Conservation (phyloP, 2,797 vertebrate species). For the Paratrypauchen microcephalus region DNA sequence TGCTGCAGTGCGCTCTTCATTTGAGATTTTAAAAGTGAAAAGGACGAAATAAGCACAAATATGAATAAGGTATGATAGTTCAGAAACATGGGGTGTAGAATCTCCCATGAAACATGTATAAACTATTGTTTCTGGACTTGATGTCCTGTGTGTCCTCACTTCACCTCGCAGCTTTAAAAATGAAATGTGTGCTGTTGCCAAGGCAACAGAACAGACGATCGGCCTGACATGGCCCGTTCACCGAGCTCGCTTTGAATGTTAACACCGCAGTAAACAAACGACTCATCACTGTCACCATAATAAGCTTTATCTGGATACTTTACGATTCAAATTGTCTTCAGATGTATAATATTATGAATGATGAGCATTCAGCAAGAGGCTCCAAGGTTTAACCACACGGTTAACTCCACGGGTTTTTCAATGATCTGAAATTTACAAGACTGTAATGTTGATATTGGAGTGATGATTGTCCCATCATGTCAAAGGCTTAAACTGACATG, state of each 20-base stretch:
- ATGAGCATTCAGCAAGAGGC: no score
- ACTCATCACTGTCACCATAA: slow-evolving; percentile 1
- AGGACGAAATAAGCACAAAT: slow-evolving; percentile 23
- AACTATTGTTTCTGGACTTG: slow-evolving; percentile 5
- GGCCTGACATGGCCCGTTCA: slow-evolving; percentile 3
- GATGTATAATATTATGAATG: not conserved
- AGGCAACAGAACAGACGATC: slow-evolving; percentile 8
- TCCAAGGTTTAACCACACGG: no score
- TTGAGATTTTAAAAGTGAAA: not conserved
- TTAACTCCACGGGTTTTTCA: not conserved
- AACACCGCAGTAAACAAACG: slow-evolving; percentile 11
- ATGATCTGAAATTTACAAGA: not conserved
- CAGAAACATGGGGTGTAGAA: not conserved
- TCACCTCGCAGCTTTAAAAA: slow-evolving; percentile 12
- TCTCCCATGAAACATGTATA: not conserved
- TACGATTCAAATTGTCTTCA: slow-evolving; percentile 4
- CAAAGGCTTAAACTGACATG: slow-evolving; percentile 38
- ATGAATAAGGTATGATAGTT: not conserved
- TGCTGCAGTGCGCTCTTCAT: slow-evolving; percentile 4
- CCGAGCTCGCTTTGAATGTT: slow-evolving; percentile 3
- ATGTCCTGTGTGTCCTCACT: not conserved
- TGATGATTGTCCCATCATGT: slow-evolving; percentile 71
- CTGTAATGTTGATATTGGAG: slow-evolving; percentile 1
- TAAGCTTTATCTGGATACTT: not conserved
- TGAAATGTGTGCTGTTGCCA: slow-evolving; percentile 10